A percentile compares a stretch with the other conserved stretches of the same genome.
Evolutionary conservation across 2,797 vertebrate genomes (phyloP).

Genomic region (Mico argentatus): DNA sequence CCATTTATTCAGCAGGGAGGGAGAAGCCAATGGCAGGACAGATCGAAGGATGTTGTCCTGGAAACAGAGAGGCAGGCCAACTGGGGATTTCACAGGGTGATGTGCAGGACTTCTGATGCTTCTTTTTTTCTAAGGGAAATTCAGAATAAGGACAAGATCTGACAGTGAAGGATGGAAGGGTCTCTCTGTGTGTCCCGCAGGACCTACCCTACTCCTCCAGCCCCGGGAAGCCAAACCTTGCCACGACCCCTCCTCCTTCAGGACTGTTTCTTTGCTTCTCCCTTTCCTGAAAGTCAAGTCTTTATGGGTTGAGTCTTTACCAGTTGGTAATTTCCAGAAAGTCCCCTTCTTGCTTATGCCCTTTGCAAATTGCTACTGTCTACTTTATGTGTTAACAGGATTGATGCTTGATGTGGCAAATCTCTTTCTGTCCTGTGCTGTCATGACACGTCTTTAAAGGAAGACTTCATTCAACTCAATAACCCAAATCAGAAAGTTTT

Average conservation of each 20-base stretch:
- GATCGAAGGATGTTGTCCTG: not conserved
- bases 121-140: not conserved
- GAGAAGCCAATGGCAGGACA: too few relatives aligned
- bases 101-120: not conserved
- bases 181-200: not conserved
- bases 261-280: not conserved
- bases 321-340: not conserved
- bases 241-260: not conserved
- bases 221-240: rapidly evolving
- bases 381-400: not conserved
- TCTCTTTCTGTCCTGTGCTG: not conserved
- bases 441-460: not conserved
- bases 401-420: not conserved
- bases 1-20: not conserved
- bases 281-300: not conserved
- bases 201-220: not conserved
- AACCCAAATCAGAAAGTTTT: not conserved
- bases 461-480: not conserved
- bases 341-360: not conserved
- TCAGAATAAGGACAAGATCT: not conserved
- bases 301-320: not conserved
- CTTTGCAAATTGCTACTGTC: not conserved
- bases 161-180: not conserved
- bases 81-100: too few relatives aligned
- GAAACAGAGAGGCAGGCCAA: too few relatives aligned